A percentile compares a stretch with the other conserved stretches of the same genome.
Conservation (phyloP, 2,888 invertebrate genomes). For the Melinaea menophilus region DNA sequence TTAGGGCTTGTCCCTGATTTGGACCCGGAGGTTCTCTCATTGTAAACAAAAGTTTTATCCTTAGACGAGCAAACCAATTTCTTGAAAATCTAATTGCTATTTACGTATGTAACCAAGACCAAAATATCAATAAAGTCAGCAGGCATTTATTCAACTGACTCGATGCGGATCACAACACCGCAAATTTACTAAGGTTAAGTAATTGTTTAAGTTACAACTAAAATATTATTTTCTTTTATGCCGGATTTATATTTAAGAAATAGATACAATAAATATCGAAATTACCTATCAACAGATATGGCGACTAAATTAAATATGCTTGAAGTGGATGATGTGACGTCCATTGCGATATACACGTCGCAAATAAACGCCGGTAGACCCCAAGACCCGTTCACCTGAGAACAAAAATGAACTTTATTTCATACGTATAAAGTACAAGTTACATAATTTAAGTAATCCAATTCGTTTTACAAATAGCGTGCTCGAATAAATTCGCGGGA, state of each 20-base stretch:
- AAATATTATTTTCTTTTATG: too few species aligned
- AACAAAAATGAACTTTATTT: conserved; percentile 30
- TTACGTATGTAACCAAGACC: too few species aligned
- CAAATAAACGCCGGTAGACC: conserved; percentile 93
- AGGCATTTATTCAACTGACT: too few species aligned
- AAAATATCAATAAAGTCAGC: too few species aligned
- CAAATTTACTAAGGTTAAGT: too few species aligned
- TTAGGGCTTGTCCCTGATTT: too few species aligned
- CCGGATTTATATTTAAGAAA: not conserved
- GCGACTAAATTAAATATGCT: conserved; percentile 98
- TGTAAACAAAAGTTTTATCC: too few species aligned
- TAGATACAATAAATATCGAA: conserved; percentile 17
- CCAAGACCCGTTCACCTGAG: conserved; percentile 92
- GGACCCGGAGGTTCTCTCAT: too few species aligned
- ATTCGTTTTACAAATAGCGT: conserved; percentile 18
- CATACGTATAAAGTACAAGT: conserved; percentile 11
- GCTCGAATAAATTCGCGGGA: conserved; percentile 22
- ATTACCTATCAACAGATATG: conserved; percentile 98
- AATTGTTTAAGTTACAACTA: too few species aligned
- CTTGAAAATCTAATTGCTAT: too few species aligned
- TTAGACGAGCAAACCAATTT: too few species aligned
- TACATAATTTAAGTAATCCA: conserved; percentile 28
- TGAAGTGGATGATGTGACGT: conserved; percentile 97
- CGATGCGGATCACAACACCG: too few species aligned
- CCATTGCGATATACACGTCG: conserved; percentile 98